Percentiles rank a stretch among this genome's conserved stretches.
Evolutionary conservation across 1,140 invertebrate genomes (phyloP).

Genomic region (Teleopsis dalmanni): DNA sequence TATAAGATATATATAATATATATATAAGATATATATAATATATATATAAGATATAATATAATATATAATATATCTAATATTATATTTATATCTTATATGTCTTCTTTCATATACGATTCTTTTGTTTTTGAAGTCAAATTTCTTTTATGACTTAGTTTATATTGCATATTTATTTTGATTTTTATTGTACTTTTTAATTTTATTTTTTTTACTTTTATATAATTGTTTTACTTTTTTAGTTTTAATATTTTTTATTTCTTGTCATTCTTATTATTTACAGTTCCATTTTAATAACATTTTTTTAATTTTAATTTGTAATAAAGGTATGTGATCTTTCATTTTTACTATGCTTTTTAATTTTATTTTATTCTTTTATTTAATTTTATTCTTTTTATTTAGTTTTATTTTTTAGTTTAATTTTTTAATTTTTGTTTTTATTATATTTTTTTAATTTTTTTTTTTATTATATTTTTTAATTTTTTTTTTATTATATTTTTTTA

Average conservation of each 20-base stretch:
- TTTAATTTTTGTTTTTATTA: background rate
- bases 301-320: too few relatives aligned
- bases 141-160: background rate
- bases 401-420: background rate
- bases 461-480: background rate
- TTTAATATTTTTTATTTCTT: background rate
- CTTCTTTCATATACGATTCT: background rate
- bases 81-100: background rate
- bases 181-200: background rate
- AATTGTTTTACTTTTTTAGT: background rate
- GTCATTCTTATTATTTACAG: background rate
- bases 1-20: too few relatives aligned
- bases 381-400: background rate
- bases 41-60: background rate
- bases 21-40: background rate
- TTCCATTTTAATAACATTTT: background rate
- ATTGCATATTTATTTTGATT: background rate
- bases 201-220: background rate
- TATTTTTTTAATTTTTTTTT: background rate
- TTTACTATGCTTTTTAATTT: background rate
- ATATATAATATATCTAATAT: background rate
- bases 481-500: background rate
- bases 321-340: too few relatives aligned
- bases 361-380: background rate
- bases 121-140: background rate